A percentile compares a stretch with the other conserved stretches of the same genome.
Evolutionary conservation across 2,888 invertebrate genomes (phyloP).

Genomic region (Monopis laevigella): DNA sequence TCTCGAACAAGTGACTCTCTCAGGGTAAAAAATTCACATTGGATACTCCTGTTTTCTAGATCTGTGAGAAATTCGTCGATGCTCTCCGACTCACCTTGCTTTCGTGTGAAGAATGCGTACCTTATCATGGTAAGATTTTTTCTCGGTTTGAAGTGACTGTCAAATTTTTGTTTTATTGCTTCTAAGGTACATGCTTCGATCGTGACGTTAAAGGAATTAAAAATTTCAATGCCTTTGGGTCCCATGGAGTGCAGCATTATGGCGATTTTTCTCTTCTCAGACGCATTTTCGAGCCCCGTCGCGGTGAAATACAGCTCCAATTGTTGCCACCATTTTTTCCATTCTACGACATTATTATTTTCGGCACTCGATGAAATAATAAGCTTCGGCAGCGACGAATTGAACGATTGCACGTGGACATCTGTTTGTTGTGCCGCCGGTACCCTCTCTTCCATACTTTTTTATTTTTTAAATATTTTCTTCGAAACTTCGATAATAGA

Average conservation of each 20-base stretch:
- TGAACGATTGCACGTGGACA: too few relatives aligned
- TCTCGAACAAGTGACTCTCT: background rate
- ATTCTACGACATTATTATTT: too few relatives aligned
- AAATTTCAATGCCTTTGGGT: constrained; percentile 2
- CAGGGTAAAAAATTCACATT: constrained; percentile 6
- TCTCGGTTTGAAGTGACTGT: constrained; percentile 2
- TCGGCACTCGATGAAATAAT: too few relatives aligned
- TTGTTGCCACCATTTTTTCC: constrained; percentile 6
- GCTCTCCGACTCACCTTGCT: background rate
- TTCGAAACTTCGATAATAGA: too few relatives aligned
- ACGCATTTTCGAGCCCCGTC: background rate
- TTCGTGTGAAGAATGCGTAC: background rate
- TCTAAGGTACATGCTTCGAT: too few relatives aligned
- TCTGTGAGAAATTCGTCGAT: constrained; percentile 2
- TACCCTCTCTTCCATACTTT: too few relatives aligned
- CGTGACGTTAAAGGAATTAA: background rate
- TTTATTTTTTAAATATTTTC: too few relatives aligned
- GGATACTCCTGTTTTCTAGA: background rate
- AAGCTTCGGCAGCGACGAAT: too few relatives aligned
- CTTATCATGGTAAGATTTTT: constrained; percentile 1
- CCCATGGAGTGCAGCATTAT: constrained; percentile 4
- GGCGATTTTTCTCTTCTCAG: constrained; percentile 1
- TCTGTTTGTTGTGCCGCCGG: too few relatives aligned
- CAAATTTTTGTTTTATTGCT: background rate
- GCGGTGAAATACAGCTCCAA: constrained; percentile 4